These are phyloP conservation scores for Patella ulyssiponensis DNA, from an alignment of 2,888 invertebrate genomes.

Conservation along the genomic window DNA sequence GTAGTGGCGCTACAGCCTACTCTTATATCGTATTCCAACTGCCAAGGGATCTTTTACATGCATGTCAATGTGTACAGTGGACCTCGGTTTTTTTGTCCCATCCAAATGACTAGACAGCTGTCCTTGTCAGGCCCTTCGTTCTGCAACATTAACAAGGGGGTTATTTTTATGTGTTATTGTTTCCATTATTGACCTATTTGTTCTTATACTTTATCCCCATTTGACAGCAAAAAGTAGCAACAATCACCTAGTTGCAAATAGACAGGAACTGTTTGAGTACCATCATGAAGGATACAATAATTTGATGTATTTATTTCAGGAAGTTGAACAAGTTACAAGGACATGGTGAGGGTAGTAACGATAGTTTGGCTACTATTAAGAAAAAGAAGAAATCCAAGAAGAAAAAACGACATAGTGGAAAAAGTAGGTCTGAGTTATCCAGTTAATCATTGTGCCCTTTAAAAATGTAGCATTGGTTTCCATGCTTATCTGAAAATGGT, in stretches of 20 bases:
- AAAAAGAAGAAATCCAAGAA: constrained; percentile 33
- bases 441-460: too few relatives aligned
- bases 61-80: too few relatives aligned
- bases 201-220: background rate
- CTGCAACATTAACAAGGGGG: too few relatives aligned
- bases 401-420: constrained; percentile 27
- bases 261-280: background rate
- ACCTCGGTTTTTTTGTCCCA: too few relatives aligned
- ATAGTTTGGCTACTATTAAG: background rate
- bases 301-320: constrained; percentile 34
- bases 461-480: too few relatives aligned
- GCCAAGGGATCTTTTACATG: too few relatives aligned
- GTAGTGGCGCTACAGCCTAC: too few relatives aligned
- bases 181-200: background rate
- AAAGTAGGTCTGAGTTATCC: background rate
- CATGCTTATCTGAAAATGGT: too few relatives aligned
- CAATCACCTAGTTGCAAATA: background rate
- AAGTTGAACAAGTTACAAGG: constrained; percentile 54
- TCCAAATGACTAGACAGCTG: too few relatives aligned
- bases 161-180: background rate
- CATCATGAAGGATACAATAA: background rate
- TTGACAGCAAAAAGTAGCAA: background rate
- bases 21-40: too few relatives aligned
- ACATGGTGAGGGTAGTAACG: constrained; percentile 6
- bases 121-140: too few relatives aligned